Evolutionary conservation across 2,113 vertebrate genomes (phyloP).

Genomic region (Plestiodon gilberti): DNA sequence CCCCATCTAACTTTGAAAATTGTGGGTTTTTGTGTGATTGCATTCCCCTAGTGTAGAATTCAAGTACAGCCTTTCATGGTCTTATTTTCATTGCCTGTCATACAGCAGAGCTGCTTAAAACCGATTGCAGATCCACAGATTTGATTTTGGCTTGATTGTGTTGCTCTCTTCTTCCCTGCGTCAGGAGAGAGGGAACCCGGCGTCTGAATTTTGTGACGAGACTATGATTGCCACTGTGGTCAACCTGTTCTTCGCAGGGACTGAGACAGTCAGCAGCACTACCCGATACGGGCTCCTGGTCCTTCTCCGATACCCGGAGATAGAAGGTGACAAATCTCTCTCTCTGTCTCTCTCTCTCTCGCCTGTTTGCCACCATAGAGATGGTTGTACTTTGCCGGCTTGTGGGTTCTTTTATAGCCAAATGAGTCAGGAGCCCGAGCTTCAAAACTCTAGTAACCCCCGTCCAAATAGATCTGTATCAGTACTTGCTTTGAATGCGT

Average conservation of each 20-base stretch:
- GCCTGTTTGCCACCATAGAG: not conserved
- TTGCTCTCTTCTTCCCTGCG: not conserved
- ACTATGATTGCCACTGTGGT: constrained; percentile 21
- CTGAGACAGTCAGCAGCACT: constrained; percentile 34
- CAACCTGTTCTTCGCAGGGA: constrained; percentile 42
- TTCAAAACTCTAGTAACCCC: not conserved
- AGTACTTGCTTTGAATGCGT: too few species aligned
- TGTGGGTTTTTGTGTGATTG: not conserved
- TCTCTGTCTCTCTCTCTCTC: too few species aligned
- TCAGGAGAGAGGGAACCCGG: constrained; percentile 28
- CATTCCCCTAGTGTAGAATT: too few species aligned
- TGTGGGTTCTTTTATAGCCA: not conserved
- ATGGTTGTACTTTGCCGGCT: not conserved
- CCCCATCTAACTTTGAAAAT: too few species aligned
- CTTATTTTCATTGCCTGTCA: too few species aligned
- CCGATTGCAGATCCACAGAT: not conserved
- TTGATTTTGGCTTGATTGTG: not conserved
- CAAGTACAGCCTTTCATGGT: too few species aligned
- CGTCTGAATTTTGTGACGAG: constrained; percentile 20
- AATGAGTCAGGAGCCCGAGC: not conserved
- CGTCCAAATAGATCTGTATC: too few species aligned
- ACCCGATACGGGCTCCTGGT: constrained; percentile 28
- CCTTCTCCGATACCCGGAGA: constrained; percentile 40
- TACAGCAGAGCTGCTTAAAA: not conserved
- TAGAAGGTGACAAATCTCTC: not conserved